phyloP scores from a whole-genome alignment of 1,140 invertebrate genomes.

The Helicoverpa zea region DNA sequence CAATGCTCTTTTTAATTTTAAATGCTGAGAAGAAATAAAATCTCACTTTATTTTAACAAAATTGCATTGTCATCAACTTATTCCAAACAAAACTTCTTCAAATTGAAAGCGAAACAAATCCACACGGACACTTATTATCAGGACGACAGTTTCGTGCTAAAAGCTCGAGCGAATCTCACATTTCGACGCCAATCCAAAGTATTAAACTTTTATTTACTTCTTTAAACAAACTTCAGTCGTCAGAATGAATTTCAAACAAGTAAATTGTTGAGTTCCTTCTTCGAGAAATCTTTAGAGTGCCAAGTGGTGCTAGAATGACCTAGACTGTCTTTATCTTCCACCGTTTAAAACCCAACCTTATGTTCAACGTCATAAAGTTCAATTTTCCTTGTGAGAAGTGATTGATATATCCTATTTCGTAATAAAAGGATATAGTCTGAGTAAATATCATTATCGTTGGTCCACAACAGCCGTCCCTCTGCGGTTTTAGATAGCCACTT shows the following conservation, averaged over 20 bases:
- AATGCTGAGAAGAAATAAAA: neutral
- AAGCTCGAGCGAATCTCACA: conserved; percentile 44
- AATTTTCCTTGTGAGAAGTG: neutral
- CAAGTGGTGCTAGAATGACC: conserved; percentile 51
- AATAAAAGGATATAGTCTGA: conserved; percentile 47
- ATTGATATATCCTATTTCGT: conserved; percentile 44
- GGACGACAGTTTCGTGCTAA: conserved; percentile 33
- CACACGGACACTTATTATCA: conserved; percentile 12
- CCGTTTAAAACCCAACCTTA: neutral
- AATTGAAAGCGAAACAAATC: neutral
- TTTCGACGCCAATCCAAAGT: conserved; percentile 53
- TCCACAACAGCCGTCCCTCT: conserved; percentile 58
- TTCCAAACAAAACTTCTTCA: neutral
- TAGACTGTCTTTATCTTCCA: conserved; percentile 20
- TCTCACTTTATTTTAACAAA: neutral
- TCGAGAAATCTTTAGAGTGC: conserved; percentile 54
- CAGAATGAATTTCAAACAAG: conserved; percentile 62
- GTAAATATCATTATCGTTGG: conserved; percentile 67
- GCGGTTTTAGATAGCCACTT: conserved; percentile 61
- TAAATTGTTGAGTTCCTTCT: conserved; percentile 58
- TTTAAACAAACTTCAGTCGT: conserved; percentile 54
- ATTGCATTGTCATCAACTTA: neutral
- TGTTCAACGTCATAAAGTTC: neutral
- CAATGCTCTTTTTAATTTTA: neutral
- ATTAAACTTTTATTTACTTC: conserved; percentile 57